phyloP scores from a whole-genome alignment of 2,888 invertebrate species.

The Teinopalpus imperialis region DNA sequence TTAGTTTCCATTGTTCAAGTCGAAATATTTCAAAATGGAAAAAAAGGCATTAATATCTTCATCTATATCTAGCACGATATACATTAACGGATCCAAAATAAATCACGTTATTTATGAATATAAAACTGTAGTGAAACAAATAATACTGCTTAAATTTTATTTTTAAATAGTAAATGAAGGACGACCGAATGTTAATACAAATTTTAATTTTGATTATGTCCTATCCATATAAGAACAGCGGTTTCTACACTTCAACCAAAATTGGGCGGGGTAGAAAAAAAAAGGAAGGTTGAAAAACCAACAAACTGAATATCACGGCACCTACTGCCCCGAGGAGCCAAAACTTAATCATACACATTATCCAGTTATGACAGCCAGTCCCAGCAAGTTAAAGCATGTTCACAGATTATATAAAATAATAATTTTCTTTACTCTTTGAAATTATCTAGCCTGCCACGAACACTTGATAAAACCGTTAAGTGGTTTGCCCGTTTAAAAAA shows the following conservation, averaged over 20 bases:
- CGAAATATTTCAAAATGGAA: no score
- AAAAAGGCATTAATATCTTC: neutral
- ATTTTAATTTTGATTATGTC: slow-evolving; percentile 9
- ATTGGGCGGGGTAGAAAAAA: slow-evolving; percentile 50
- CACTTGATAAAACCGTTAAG: neutral
- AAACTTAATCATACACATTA: slow-evolving; percentile 75
- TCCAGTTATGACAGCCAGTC: slow-evolving; percentile 67
- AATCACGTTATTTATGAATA: no score
- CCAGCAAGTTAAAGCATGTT: slow-evolving; percentile 55
- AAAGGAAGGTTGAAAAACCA: slow-evolving; percentile 64
- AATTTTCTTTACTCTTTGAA: neutral
- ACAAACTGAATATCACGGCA: slow-evolving; percentile 69
- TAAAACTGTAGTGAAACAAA: no score
- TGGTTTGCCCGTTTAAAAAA: neutral
- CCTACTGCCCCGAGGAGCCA: slow-evolving; percentile 65
- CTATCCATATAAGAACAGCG: slow-evolving; percentile 45
- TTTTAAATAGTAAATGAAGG: no score
- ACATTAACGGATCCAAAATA: neutral
- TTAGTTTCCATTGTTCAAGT: no score
- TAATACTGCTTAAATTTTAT: neutral
- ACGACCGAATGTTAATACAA: neutral
- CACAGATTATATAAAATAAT: slow-evolving; percentile 34
- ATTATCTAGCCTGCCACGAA: neutral
- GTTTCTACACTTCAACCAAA: slow-evolving; percentile 44
- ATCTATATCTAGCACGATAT: neutral